Conservation (phyloP, 2,113 vertebrate genomes). For the Cranoglanis bouderius region DNA sequence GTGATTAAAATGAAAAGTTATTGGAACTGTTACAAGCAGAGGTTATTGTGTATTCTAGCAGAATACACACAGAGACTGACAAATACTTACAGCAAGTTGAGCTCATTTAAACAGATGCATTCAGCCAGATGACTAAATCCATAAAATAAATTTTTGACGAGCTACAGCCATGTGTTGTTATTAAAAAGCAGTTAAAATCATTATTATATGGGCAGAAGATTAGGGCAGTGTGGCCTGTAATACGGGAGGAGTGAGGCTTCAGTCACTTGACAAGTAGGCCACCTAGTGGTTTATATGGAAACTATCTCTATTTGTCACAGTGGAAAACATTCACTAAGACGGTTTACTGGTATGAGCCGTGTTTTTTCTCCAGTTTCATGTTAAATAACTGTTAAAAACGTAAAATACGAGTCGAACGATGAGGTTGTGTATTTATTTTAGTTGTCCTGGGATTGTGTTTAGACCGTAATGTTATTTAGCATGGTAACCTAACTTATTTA, state of each 20-base stretch:
- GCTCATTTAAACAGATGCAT: background rate
- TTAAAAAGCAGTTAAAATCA: background rate
- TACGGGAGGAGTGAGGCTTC: background rate
- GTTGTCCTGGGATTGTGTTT: background rate
- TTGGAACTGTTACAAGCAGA: background rate
- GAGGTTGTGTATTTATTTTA: background rate
- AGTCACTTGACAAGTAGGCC: conserved; percentile 7
- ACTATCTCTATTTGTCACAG: background rate
- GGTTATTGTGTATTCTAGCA: background rate
- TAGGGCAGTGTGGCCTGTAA: background rate
- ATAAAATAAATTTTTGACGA: background rate
- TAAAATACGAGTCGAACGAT: background rate
- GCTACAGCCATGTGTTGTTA: background rate
- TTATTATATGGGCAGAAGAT: background rate
- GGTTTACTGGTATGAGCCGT: background rate
- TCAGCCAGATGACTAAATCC: background rate
- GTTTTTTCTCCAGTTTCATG: background rate
- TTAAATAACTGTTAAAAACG: background rate
- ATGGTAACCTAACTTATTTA: too few relatives aligned
- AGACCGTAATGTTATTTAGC: too few relatives aligned
- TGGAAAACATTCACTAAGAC: background rate
- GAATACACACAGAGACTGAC: background rate
- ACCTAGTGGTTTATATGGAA: conserved; percentile 10
- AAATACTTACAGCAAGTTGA: background rate
- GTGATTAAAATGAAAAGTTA: background rate